phyloP scores from a whole-genome alignment of 2,797 vertebrate genomes.

The Cynopterus sphinx region DNA sequence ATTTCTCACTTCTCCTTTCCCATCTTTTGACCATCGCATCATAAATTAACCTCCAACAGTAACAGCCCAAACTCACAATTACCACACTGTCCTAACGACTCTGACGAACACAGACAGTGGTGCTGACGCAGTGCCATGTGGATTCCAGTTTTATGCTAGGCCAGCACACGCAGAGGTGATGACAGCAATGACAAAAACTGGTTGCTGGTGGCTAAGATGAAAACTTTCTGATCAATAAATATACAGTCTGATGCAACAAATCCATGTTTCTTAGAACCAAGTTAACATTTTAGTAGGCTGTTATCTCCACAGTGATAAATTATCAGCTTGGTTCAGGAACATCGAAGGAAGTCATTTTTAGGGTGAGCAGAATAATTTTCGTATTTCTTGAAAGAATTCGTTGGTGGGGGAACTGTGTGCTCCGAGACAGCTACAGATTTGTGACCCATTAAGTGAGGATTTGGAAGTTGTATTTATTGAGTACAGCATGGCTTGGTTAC shows the following conservation, averaged over 20 bases:
- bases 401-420: neutral
- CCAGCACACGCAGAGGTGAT: neutral
- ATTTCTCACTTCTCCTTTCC: neutral
- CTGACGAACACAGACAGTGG: neutral
- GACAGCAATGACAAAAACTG: neutral
- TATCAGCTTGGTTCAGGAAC: neutral
- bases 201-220: neutral
- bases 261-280: neutral
- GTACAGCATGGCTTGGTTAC: neutral
- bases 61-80: neutral
- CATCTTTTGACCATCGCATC: neutral
- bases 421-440: neutral
- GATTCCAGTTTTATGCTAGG: neutral
- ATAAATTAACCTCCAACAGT: neutral
- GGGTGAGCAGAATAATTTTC: neutral
- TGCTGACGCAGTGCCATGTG: neutral
- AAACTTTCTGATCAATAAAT: neutral
- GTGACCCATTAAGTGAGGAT: neutral
- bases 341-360: neutral
- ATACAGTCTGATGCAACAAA: neutral
- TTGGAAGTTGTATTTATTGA: neutral
- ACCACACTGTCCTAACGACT: neutral
- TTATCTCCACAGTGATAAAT: neutral
- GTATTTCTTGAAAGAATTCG: neutral
- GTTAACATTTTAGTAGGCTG: neutral